phyloP scores from a whole-genome alignment of 2,113 vertebrate species.

The Microtus montanus region DNA sequence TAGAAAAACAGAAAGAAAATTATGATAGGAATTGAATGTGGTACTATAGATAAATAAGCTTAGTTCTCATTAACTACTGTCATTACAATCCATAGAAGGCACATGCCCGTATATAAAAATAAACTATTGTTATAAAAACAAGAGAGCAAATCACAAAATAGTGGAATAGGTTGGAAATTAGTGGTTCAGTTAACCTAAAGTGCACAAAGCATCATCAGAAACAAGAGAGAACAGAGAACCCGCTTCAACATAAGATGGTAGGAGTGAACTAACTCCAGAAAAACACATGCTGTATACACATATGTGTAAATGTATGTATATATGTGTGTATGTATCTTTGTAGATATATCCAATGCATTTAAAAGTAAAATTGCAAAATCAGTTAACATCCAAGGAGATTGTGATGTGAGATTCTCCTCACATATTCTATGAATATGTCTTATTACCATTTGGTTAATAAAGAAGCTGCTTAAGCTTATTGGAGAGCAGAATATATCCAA shows the following conservation, averaged over 20 bases:
- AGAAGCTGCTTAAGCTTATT: too few relatives aligned
- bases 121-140: not conserved
- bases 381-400: not conserved
- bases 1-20: not conserved
- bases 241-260: not conserved
- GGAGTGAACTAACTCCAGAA: not conserved
- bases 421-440: too few relatives aligned
- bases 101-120: not conserved
- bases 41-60: not conserved
- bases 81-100: not conserved
- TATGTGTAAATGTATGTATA: not conserved
- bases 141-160: not conserved
- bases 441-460: too few relatives aligned
- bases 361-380: not conserved
- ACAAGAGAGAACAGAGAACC: not conserved
- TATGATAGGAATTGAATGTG: too few relatives aligned
- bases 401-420: too few relatives aligned
- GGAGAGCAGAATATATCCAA: too few relatives aligned
- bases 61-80: not conserved
- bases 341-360: not conserved
- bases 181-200: not conserved
- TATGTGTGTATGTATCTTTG: not conserved
- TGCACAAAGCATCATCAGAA: not conserved
- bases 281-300: not conserved
- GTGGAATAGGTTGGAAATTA: not conserved